Evolutionary conservation across 2,113 vertebrate species (phyloP), one percentile per base, ranked within the genome.

Genomic region (Oryctolagus cuniculus): DNA sequence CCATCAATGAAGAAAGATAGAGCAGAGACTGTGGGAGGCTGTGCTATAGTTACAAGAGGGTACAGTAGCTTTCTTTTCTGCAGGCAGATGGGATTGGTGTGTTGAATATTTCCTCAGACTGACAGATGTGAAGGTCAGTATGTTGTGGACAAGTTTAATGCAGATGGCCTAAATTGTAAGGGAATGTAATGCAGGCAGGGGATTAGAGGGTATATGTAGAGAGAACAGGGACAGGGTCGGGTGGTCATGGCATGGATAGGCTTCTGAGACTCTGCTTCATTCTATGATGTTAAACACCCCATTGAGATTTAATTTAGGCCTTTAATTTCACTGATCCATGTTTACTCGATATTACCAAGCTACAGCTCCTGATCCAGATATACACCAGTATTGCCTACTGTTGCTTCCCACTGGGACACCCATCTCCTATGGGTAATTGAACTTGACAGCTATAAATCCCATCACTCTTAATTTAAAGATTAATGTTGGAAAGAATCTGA

Each of bases 131-230:
- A 75, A 79, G 12, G 5, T 13, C 3, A 22, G 34, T 44, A 17
- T 13, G 0, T 9, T 31, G n/a, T 49, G 44, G 53, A 27, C 22
- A 2, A 3, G 25, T 44, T 51, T 12, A 1, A 17, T 64, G 1
- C 7, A 72, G 11, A 55, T 51, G 34, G n/a, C 27, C 22, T 21
- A 34, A 3, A 15, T 38, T 17, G 27, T 8, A 22, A 61, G 49
- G 31, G 55, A 36, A 36, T 31, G 4, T 36, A 61, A 2, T 63
- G 34, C 24, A 64, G 24, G 53, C 1, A 36, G 8, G 4, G 7
- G 19, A 5, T 6, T 31, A 9, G 10, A n/a, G 17, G 1, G 2
- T 25, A n/a, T 9, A 7, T n/a, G 19, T 5, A 5, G 34, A 38
- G 19, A 11, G 13, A 80, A 22, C 58, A 64, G 6, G 21, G 38